Conservation (phyloP, 2,888 invertebrate species). For the Pardosa pseudoannulata region DNA sequence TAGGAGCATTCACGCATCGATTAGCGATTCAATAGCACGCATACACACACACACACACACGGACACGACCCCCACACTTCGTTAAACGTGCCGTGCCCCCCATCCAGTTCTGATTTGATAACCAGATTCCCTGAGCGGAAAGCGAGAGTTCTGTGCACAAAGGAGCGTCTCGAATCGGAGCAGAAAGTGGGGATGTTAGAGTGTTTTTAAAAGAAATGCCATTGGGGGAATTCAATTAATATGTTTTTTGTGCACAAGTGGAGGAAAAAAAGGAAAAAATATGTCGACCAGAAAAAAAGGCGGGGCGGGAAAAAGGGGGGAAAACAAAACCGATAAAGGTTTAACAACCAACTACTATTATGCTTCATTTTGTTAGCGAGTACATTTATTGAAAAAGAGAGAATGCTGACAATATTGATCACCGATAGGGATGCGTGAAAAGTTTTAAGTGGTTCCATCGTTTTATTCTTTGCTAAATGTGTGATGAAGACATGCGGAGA, state of each 20-base stretch:
- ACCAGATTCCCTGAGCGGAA: conserved; percentile 24
- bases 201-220: background rate
- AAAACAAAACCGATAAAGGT: conserved; percentile 24
- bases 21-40: conserved; percentile 10
- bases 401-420: conserved; percentile 28
- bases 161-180: background rate
- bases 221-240: background rate
- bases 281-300: background rate
- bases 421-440: conserved; percentile 41
- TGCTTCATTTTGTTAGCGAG: conserved; percentile 37
- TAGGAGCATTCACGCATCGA: conserved; percentile 1
- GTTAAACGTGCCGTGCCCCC: conserved; percentile 4
- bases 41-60: too few relatives aligned
- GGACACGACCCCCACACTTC: background rate
- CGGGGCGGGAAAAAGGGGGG: background rate
- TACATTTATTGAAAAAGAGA: background rate
- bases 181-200: conserved; percentile 8
- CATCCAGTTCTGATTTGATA: conserved; percentile 32
- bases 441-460: conserved; percentile 32
- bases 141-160: background rate
- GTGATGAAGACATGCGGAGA: too few relatives aligned
- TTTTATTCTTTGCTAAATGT: background rate
- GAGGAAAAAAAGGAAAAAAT: background rate
- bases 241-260: background rate
- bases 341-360: conserved; percentile 63